Evolutionary conservation across 2,888 invertebrate genomes (phyloP).

Genomic region (Lasioglossum oenotherae): DNA sequence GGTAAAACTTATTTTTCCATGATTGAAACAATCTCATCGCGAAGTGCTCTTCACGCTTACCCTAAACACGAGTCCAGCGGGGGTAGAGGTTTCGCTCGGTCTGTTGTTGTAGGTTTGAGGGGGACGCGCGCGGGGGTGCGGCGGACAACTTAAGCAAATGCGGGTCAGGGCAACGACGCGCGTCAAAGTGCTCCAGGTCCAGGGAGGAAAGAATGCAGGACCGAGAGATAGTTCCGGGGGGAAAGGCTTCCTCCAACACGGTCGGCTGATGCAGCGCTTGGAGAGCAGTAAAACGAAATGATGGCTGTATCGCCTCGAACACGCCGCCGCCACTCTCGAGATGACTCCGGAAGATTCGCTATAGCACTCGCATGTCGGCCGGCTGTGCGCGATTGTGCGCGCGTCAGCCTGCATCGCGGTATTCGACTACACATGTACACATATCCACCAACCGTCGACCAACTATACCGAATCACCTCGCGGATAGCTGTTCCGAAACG

Average conservation of each 20-base stretch:
- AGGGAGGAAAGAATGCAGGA: conserved; percentile 50
- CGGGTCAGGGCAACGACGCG: conserved; percentile 66
- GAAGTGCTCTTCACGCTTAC: not conserved
- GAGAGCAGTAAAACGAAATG: conserved; percentile 67
- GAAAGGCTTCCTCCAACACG: conserved; percentile 16
- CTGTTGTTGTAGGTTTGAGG: conserved; percentile 27
- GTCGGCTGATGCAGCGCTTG: conserved; percentile 47
- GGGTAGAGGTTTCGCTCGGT: conserved; percentile 19
- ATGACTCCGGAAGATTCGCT: conserved; percentile 43
- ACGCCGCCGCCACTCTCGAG: conserved; percentile 45
- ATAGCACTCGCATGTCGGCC: conserved; percentile 14
- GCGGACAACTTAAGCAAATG: conserved; percentile 68
- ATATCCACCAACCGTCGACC: not conserved
- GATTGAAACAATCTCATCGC: conserved; percentile 7
- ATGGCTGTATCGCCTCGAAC: conserved; percentile 58
- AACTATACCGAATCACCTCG: not conserved
- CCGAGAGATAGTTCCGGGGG: conserved; percentile 16
- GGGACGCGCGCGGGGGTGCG: conserved; percentile 26
- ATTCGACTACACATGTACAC: not conserved
- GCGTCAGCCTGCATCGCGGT: not conserved
- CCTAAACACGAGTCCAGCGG: conserved; percentile 7
- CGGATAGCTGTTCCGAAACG: conserved; percentile 15
- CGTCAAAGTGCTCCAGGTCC: conserved; percentile 62
- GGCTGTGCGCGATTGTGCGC: not conserved
- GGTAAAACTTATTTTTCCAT: not conserved